A percentile compares a stretch with the other conserved stretches of the same genome.
Conservation (phyloP, 2,797 vertebrate genomes). For the Sebastes matsubarae region DNA sequence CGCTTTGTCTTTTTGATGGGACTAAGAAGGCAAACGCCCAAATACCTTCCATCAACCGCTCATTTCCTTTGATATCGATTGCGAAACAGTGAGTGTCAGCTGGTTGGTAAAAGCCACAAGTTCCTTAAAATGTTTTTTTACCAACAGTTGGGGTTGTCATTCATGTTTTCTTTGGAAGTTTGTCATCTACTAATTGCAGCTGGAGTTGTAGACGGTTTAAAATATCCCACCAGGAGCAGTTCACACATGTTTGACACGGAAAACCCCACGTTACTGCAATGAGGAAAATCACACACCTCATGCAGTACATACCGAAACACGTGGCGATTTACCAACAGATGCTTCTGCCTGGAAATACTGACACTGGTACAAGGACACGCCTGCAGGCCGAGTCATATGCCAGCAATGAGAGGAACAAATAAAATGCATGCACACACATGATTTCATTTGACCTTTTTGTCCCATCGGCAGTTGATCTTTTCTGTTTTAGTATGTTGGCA, state of each 20-base stretch:
- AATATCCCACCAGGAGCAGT: slow-evolving; percentile 11
- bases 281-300: slow-evolving; percentile 28
- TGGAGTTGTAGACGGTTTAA: neutral
- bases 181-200: neutral
- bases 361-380: neutral
- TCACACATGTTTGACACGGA: slow-evolving; percentile 41
- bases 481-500: too few species aligned
- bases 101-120: neutral
- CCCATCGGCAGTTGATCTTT: neutral
- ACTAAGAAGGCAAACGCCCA: neutral
- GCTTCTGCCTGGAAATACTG: slow-evolving; percentile 13
- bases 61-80: neutral
- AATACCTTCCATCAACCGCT: neutral
- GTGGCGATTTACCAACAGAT: neutral
- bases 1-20: neutral
- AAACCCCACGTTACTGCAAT: slow-evolving; percentile 10
- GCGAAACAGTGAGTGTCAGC: neutral
- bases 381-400: neutral
- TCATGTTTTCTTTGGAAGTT: slow-evolving; percentile 27
- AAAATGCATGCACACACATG: neutral
- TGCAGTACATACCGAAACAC: neutral
- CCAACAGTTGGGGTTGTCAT: neutral
- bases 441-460: neutral
- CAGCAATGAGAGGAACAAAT: neutral
- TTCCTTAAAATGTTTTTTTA: neutral